phyloP scores from a whole-genome alignment of 1,140 invertebrate species.

The Sycophaga agraensis region DNA sequence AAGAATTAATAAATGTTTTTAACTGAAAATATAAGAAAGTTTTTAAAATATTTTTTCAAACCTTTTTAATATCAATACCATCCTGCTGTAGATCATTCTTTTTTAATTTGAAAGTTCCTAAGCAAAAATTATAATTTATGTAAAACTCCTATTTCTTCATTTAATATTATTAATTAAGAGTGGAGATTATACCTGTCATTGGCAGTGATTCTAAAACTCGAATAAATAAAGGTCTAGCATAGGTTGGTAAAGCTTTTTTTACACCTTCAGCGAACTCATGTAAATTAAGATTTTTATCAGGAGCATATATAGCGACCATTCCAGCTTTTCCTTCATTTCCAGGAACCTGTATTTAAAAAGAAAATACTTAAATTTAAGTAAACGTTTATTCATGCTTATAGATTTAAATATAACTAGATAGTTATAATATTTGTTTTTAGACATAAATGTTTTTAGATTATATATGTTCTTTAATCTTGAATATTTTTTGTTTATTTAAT shows the following conservation, averaged over 20 bases:
- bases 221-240: constrained; percentile 89
- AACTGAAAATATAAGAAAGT: background rate
- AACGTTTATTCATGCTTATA: too few relatives aligned
- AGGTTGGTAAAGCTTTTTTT: constrained; percentile 72
- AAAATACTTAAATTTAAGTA: too few relatives aligned
- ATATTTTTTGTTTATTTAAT: too few relatives aligned
- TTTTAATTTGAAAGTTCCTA: constrained; percentile 87
- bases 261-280: constrained; percentile 65
- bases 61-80: constrained; percentile 67
- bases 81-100: constrained; percentile 81
- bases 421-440: too few relatives aligned
- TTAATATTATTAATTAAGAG: too few relatives aligned
- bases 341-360: constrained; percentile 64
- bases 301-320: constrained; percentile 91
- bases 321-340: constrained; percentile 90
- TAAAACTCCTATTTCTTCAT: background rate
- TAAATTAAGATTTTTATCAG: constrained; percentile 68
- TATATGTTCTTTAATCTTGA: too few relatives aligned
- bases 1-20: background rate
- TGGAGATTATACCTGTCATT: constrained; percentile 74
- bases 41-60: constrained; percentile 11
- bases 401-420: too few relatives aligned
- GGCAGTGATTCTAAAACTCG: constrained; percentile 77
- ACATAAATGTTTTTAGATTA: too few relatives aligned
- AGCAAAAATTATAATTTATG: constrained; percentile 7